Percentiles rank a stretch among this genome's conserved stretches.
Conservation (phyloP, 2,888 invertebrate species). For the Heteromurus nitidus region DNA sequence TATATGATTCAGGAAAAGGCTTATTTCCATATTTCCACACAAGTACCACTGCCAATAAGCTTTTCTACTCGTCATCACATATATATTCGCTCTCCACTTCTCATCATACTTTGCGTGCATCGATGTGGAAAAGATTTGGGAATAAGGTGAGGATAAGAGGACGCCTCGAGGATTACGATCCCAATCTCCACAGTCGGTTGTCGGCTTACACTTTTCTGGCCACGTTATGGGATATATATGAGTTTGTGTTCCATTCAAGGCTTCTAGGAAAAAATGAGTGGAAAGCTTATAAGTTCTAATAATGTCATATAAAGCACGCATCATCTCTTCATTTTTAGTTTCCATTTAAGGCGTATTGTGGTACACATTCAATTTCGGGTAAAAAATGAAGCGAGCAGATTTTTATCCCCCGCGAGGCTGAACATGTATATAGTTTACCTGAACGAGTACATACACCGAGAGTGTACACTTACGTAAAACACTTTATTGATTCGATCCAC, state of each 20-base stretch:
- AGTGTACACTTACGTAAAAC: too few relatives aligned
- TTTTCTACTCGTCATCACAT: not conserved
- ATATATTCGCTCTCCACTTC: conserved; percentile 4
- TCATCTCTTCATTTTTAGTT: conserved; percentile 5
- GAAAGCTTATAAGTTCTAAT: not conserved
- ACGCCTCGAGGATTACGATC: conserved; percentile 40
- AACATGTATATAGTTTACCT: too few relatives aligned
- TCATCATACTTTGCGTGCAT: conserved; percentile 8
- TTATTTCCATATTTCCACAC: conserved; percentile 50
- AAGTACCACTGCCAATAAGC: not conserved
- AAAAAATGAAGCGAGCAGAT: too few relatives aligned
- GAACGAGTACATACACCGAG: too few relatives aligned
- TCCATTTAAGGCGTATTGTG: not conserved
- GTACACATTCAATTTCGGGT: not conserved
- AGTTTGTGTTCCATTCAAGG: not conserved
- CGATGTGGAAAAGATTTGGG: conserved; percentile 30
- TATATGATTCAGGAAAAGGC: conserved; percentile 45
- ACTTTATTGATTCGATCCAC: too few relatives aligned
- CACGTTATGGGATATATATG: not conserved
- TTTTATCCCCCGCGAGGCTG: too few relatives aligned
- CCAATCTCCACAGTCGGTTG: conserved; percentile 24
- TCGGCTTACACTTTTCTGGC: not conserved
- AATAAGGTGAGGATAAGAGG: conserved; percentile 43
- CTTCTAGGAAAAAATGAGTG: not conserved
- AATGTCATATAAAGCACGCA: conserved; percentile 23